Evolutionary conservation across 2,888 invertebrate species (phyloP), one percentile per base, ranked within the genome.

Genomic region (Ferdinandea cuprea): DNA sequence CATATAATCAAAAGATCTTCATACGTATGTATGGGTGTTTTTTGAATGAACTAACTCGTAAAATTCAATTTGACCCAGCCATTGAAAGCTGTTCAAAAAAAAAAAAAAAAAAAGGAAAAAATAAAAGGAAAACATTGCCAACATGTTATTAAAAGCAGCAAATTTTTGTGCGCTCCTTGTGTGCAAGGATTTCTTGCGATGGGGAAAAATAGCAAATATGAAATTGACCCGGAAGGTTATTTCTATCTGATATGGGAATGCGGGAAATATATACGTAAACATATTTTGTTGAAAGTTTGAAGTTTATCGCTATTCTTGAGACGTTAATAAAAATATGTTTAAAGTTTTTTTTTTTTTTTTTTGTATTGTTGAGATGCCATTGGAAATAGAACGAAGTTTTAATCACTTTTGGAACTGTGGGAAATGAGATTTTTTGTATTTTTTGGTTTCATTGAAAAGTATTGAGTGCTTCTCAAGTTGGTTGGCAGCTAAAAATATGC

Each of bases 1-100:
- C n/a, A n/a, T n/a, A 52, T 13, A 8, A 5, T n/a, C 13, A 37
- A 48, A 15, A 35, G 28, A 65, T 30, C 54, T 50, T 11, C 15
- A n/a, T 13, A 25, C 4, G 37, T 25, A 8, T 13, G 19, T 25
- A n/a, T 42, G 19, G 3, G 17, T 32, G 42, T 21, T 35, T 52
- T 13, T 25, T 13, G 52, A 35, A 28, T 15, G 61, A 46, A 59
- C 66, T 54, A 59, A 61, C 68, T 68, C 66, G 42, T 80, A 58
- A 80, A 69, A 80, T 58, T 66, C 68, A 69, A 76, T 76, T 69
- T 76, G 17, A 69, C 52, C 40, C 48, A 42, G 58, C 50, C 48
- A 25, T 42, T 30, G 19, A 68, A 74, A 68, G 50, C 59, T 44
- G 28, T n/a, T n/a, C n/a, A n/a, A n/a, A n/a, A n/a, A n/a, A n/a